Evolutionary conservation across 2,888 invertebrate genomes (phyloP), one percentile per base, ranked within the genome.

Genomic region (Epicampocera succincta): DNA sequence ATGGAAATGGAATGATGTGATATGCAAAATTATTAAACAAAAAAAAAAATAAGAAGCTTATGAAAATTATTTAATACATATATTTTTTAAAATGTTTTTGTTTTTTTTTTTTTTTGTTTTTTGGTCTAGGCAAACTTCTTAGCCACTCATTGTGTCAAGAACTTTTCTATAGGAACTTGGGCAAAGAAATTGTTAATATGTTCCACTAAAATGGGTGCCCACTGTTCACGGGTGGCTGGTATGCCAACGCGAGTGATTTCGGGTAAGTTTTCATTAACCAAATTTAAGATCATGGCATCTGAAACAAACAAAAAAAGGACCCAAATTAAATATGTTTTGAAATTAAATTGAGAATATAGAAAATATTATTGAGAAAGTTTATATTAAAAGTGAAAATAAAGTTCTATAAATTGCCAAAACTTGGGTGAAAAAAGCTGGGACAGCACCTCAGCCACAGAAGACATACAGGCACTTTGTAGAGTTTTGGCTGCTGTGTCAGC

Each of bases 181-280:
- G 88, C 86, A 58, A 91, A 89, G 85, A 91, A 91, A 74, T 87
- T 86, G 72, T 91, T 91, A 21, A 89, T 86, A 63, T 89, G 87
- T 58, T 88, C 83, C 3, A 90, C 86, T 63, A 91, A 80, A 60
- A 91, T 87, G 48, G 91, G 91, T n/a, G 90, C 89, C 90, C 90
- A 91, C 74, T 89, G 88, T 15, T 87, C 88, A 4, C 89, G 89
- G 17, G 90, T 90, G 25, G 90, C 90, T 0, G 93, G 93, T 80
- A 93, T 87, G 85, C 93, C 91, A 25, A 91, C 90, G 33, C 91
- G 91, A 83, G 92, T 93, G 38, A 93, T 88, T 48, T 92, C 87
- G 52, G 91, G 91, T 91, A 93, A 92, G 86, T 93, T 93, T 85
- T 93, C 92, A 86, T 93, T 93, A 0, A 92, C 91, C 86, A 93